Base-by-base conservation (phyloP, 2,888 invertebrate genomes). In the Polydrusus cervinus region DNA sequence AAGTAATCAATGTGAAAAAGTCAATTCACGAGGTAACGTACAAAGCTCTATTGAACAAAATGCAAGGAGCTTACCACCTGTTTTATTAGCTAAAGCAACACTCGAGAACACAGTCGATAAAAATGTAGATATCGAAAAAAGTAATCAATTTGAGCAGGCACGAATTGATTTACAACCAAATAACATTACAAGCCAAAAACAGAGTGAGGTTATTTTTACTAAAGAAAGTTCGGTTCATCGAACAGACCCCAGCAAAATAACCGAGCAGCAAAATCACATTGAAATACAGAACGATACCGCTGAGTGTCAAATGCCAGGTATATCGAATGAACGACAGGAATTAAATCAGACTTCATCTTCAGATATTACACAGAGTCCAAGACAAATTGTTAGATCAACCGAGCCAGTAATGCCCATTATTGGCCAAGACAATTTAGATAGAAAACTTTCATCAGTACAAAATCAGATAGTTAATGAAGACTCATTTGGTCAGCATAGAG, bases 401-500 rank as follows among this genome's bases (percentile, higher is more conserved):
- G 38, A 38, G 38, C 2, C 38, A 38, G 38, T 40, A 18, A 16
- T 8, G 3, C 10, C 3, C 0, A 18, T 13, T 10, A 14, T 3
- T 8, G 20, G 9, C 14, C 30, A 34, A 7, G n/a, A 6, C n/a
- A 11, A 38, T 60, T 60, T 38, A 38, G n/a, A 18, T 11, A 0
- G n/a, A 11, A 16, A 18, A 16, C 11, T 38, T 16, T 14, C 8
- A 11, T 1, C 3, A 60, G 16, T 11, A 38, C 57, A 38, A 60
- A 38, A 60, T 11, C 30, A 14, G 13, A 55, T 34, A 2, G 14
- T 18, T 57, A 3, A 57, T 7, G 16, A 38, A 38, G 34, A 55
- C 20, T 34, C 14, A 10, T 18, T 10, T 30, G 65, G 65, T 16
- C 47, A 49, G 34, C 65, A 65, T 49, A 65, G 16, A 49, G 65